Base-by-base conservation (phyloP, 2,113 vertebrate genomes). In the Microcebus murinus region DNA sequence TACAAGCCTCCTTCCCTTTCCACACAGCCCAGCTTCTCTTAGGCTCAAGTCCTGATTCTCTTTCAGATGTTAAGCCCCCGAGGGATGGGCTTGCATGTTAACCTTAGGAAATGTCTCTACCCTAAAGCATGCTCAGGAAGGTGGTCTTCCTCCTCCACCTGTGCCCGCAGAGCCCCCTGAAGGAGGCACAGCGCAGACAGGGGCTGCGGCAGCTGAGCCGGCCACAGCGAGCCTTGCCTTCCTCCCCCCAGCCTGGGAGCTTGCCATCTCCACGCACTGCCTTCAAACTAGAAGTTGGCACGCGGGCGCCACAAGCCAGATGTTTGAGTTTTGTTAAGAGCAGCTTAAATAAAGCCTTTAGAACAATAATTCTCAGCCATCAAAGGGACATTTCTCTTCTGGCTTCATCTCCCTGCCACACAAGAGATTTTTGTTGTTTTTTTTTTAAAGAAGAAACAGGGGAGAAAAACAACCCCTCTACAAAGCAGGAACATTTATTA, bases 291-390 rank as follows among this genome's bases (percentile, higher is more conserved):
- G 88, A 96, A 88, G 89, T 74, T 95, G 96, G 96, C 97, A 97
- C 91, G 34, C 17, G 6, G 80, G 57, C 4, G 0, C 91, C 13
- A 12, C 70, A 68, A 96, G 89, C 95, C 95, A 98, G 96, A 93
- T 94, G 97, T 95, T 93, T 59, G 91, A 89, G 87, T 97, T 95
- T 94, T 96, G 91, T 90, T 93, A 96, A 96, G 91, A 95, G 63
- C 5, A 1, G 93, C 84, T 96, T 96, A 96, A 96, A 94, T 68
- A 96, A 96, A 97, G 93, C 95, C 91, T 97, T 96, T 96, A 96
- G 96, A 97, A 96, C 77, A 96, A 91, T 94, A 96, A 94, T 93
- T 96, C 94, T 93, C 70, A 65, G 91, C 83, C 91, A 95, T 93
- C 87, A 93, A 95, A 95, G 76, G 50, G 80, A 59, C 31, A 76